Evolutionary conservation across 2,113 vertebrate genomes (phyloP).

Genomic region (Solenodon paradoxus): DNA sequence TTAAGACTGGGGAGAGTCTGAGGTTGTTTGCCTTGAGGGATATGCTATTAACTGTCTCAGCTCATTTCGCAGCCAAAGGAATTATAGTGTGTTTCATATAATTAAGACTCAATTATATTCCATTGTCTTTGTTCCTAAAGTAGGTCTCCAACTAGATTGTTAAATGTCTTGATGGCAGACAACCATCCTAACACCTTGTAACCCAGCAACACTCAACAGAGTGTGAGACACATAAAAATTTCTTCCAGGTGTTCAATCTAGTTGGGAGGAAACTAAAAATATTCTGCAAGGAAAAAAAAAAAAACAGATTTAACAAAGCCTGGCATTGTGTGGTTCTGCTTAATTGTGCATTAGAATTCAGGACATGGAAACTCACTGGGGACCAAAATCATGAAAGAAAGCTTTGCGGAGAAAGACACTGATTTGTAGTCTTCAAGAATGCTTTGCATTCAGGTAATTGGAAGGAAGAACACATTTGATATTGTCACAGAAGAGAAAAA

Average conservation of each 20-base stretch:
- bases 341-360: neutral
- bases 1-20: neutral
- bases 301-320: neutral
- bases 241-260: neutral
- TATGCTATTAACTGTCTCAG: fast-evolving
- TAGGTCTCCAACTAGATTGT: neutral
- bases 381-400: neutral
- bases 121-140: neutral
- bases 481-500: neutral
- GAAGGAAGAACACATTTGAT: neutral
- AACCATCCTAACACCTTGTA: neutral
- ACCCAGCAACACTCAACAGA: neutral
- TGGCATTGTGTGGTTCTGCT: neutral
- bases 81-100: neutral
- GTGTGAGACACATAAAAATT: neutral
- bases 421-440: neutral
- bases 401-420: neutral
- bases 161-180: neutral
- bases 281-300: neutral
- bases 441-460: neutral
- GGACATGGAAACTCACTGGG: neutral
- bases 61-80: neutral
- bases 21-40: neutral
- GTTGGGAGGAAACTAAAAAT: neutral
- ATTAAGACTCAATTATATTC: neutral